Evolutionary conservation across 2,888 invertebrate species (phyloP).

Genomic region (Melolontha melolontha): DNA sequence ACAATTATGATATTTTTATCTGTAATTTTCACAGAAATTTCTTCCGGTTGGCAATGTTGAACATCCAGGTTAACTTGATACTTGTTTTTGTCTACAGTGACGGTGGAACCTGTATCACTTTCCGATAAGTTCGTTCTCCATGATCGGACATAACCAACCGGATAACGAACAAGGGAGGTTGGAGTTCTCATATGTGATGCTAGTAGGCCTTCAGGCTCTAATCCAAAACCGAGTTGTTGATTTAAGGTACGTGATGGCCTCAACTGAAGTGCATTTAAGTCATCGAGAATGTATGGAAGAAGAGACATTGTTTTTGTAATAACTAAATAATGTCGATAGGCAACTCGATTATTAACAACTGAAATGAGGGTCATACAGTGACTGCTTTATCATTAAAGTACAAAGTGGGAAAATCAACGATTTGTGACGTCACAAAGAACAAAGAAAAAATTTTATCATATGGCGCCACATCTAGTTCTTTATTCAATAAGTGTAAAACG

Average conservation of each 20-base stretch:
- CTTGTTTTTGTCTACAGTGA: constrained; percentile 73
- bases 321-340: neutral
- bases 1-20: constrained; percentile 72
- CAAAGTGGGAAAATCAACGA: too few species aligned
- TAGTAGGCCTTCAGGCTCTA: constrained; percentile 68
- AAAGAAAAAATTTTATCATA: too few species aligned
- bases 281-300: constrained; percentile 63
- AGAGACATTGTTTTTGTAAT: constrained; percentile 64
- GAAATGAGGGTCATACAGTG: too few species aligned
- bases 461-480: too few species aligned
- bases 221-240: constrained; percentile 69
- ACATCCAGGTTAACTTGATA: constrained; percentile 80
- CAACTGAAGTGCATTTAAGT: constrained; percentile 69
- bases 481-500: too few species aligned
- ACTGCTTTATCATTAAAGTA: too few species aligned
- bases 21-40: constrained; percentile 81
- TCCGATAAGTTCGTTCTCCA: constrained; percentile 68
- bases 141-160: constrained; percentile 62
- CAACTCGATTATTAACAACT: too few species aligned
- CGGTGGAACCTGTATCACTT: constrained; percentile 68
- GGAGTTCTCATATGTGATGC: constrained; percentile 48
- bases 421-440: too few species aligned
- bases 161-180: constrained; percentile 6
- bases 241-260: constrained; percentile 67
- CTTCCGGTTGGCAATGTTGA: constrained; percentile 79